These are phyloP conservation scores for Tetranychus piercei DNA, from an alignment of 2,888 invertebrate genomes.

Conservation along the genomic window DNA sequence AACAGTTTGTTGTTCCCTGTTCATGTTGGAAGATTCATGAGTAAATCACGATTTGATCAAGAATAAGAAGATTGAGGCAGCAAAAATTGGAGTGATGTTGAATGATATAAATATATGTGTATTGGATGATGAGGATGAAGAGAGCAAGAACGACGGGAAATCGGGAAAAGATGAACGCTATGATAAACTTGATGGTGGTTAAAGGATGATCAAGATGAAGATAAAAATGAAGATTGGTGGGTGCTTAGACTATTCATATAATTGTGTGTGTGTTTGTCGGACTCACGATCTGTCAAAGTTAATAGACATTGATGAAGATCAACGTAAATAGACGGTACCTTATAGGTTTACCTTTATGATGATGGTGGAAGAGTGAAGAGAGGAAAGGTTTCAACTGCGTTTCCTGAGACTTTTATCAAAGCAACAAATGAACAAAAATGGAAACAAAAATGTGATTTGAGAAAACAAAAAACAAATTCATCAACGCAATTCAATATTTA, in stretches of 20 bases:
- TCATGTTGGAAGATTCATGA: background rate
- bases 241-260: background rate
- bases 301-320: constrained; percentile 1
- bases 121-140: no score
- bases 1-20: no score
- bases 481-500: no score
- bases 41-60: background rate
- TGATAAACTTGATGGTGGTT: background rate
- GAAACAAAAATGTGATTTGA: no score
- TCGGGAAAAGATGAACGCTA: background rate
- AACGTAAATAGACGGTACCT: background rate
- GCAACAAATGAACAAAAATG: no score
- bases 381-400: no score
- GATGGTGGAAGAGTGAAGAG: no score
- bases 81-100: background rate
- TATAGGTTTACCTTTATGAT: no score
- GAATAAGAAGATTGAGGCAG: background rate
- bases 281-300: background rate
- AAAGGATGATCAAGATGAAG: background rate
- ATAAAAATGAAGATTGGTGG: background rate
- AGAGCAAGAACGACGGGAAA: no score
- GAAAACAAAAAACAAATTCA: no score
- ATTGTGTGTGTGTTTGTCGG: background rate
- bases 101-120: no score
- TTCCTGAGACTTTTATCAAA: no score